These are phyloP conservation scores for Drosophila paranaensis DNA, from an alignment of 2,888 invertebrate genomes.

Conservation along the genomic window DNA sequence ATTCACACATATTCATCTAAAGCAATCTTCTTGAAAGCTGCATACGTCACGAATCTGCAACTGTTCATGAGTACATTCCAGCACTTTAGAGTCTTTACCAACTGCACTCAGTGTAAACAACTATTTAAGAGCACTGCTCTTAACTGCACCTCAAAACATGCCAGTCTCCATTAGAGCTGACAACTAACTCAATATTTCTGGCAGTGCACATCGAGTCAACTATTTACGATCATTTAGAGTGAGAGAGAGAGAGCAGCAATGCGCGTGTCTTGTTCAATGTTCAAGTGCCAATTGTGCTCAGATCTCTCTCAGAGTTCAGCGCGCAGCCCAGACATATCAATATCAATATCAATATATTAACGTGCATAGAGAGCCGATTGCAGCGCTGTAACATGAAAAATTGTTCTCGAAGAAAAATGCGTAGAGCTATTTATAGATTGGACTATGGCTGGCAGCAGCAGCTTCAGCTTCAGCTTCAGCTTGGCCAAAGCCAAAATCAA, in stretches of 20 bases:
- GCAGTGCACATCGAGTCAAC: neutral
- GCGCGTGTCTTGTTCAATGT: slow-evolving; percentile 8
- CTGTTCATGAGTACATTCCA: neutral
- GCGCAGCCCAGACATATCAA: slow-evolving; percentile 18
- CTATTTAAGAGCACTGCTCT: neutral
- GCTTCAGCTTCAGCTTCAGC: neutral
- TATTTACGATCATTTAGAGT: slow-evolving; percentile 1
- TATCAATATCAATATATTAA: slow-evolving; percentile 36
- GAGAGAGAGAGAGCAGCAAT: neutral
- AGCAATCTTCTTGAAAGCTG: too few species aligned
- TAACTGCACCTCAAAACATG: neutral
- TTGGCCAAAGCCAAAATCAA: slow-evolving; percentile 46
- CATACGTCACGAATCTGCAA: too few species aligned
- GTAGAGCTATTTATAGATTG: slow-evolving; percentile 46
- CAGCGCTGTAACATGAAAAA: slow-evolving; percentile 39
- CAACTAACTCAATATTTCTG: neutral
- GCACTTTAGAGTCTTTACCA: neutral
- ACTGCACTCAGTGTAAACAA: neutral
- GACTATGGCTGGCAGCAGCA: neutral
- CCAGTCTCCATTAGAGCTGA: neutral
- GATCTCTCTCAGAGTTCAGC: slow-evolving; percentile 10
- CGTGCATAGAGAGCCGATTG: slow-evolving; percentile 22
- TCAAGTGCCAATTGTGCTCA: slow-evolving; percentile 24
- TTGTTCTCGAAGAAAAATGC: slow-evolving; percentile 34
- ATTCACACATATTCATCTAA: too few species aligned